Base-by-base conservation (phyloP, 2,888 invertebrate genomes). In the Drosophila fungiperda region DNA sequence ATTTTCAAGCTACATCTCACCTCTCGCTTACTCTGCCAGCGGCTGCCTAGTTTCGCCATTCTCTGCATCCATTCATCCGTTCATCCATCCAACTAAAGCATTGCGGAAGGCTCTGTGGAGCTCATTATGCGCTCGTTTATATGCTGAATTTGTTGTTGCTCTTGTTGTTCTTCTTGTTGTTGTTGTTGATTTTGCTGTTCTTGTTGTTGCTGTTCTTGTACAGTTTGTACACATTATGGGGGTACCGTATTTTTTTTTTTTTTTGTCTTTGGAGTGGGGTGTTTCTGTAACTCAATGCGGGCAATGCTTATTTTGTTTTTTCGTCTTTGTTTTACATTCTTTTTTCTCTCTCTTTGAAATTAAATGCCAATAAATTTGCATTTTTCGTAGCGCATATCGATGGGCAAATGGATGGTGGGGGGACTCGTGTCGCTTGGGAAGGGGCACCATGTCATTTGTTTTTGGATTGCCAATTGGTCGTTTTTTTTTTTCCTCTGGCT, bases 91-190 rank as follows among this genome's bases (percentile, higher is more conserved):
- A 64, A 57, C 49, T 20, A 65, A 66, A 36, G 52, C 80, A 71
- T 74, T 69, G 61, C 84, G 87, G 74, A 64, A 73, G 77, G 77
- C 87, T 86, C 85, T 73, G 73, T 75, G 68, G 49, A 83, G 89
- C 90, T 89, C 89, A 87, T 90, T 90, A 87, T 89, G 90, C 76
- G 89, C 90, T 87, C 89, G 87, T 87, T 87, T 87, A 90, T 90
- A 87, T 86, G 87, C 90, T 87, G 83, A 81, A 87, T 83, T 90
- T 87, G 90, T 89, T 87, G 82, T 79, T 87, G 87, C 35, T 35
- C 20, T 26, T 45, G 35, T 49, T 26, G 3, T 35, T 45, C 52
- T 55, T 58, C 42, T 38, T 26, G 3, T n/a, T 60, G 52, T 64
- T 79, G 58, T 66, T 60, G 52, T 58, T 66, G 61, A n/a, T 26